Conservation (phyloP, 2,113 vertebrate genomes). For the Acanthochromis polyacanthus region DNA sequence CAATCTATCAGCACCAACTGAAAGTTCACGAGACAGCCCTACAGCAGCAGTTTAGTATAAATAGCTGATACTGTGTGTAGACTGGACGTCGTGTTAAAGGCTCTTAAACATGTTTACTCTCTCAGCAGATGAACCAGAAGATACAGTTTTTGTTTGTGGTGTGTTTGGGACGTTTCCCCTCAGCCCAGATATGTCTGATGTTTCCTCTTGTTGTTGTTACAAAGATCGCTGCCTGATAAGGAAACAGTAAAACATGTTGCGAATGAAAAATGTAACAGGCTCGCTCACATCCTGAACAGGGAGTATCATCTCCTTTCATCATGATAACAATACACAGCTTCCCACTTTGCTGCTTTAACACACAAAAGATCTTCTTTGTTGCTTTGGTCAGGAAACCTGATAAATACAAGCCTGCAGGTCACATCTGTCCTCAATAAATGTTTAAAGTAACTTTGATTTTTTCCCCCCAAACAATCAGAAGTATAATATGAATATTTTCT, state of each 20-base stretch:
- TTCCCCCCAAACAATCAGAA: background rate
- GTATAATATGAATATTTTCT: background rate
- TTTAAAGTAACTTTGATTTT: background rate
- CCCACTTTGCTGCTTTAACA: background rate
- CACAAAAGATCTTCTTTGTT: background rate
- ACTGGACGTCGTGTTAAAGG: background rate
- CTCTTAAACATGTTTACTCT: slow-evolving; percentile 7
- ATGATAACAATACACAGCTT: slow-evolving; percentile 10
- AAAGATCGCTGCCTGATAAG: background rate
- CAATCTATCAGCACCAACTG: background rate
- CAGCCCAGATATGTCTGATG: background rate
- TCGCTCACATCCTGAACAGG: slow-evolving; percentile 1
- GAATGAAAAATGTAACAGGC: slow-evolving; percentile 3
- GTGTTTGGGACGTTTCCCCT: slow-evolving; percentile 1
- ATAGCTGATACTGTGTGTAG: background rate
- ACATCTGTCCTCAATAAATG: background rate
- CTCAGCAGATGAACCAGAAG: background rate
- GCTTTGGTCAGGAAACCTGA: background rate
- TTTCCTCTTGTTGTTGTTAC: background rate
- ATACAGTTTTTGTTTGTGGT: background rate
- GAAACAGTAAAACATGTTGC: background rate
- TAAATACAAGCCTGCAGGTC: slow-evolving; percentile 6
- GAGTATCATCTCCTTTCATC: background rate
- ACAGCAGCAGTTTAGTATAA: background rate
- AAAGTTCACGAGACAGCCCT: background rate